Evolutionary conservation across 2,888 invertebrate genomes (phyloP).

Genomic region (Gastracanthus pulcherrimus): DNA sequence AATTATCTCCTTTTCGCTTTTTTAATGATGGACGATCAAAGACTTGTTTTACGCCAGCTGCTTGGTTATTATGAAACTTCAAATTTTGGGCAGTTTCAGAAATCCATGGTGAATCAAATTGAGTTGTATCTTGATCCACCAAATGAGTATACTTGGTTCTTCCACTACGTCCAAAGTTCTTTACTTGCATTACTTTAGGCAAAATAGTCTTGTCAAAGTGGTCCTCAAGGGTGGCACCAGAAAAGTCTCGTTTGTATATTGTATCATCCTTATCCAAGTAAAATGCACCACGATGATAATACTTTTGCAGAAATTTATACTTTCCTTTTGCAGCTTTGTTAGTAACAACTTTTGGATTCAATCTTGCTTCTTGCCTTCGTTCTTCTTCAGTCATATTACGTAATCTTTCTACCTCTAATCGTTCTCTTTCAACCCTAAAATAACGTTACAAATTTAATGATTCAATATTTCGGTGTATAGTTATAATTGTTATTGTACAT

Average conservation of each 20-base stretch:
- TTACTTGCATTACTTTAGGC: slow-evolving; percentile 99
- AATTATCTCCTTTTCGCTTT: slow-evolving; percentile 74
- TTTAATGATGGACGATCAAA: slow-evolving; percentile 92
- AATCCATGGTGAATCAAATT: slow-evolving; percentile 98
- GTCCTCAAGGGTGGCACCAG: slow-evolving; percentile 97
- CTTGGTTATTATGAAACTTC: slow-evolving; percentile 91
- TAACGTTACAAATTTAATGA: slow-evolving; percentile 23
- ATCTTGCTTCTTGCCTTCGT: slow-evolving; percentile 89
- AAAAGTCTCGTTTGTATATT: slow-evolving; percentile 94
- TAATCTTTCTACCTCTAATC: slow-evolving; percentile 92
- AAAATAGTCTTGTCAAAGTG: slow-evolving; percentile 99
- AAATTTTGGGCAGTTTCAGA: slow-evolving; percentile 92
- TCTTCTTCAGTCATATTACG: slow-evolving; percentile 98
- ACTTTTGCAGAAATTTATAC: slow-evolving; percentile 99
- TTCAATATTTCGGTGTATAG: slow-evolving; percentile 28
- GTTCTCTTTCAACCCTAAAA: slow-evolving; percentile 90
- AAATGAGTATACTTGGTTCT: slow-evolving; percentile 99
- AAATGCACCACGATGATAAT: slow-evolving; percentile 99
- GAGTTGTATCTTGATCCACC: slow-evolving; percentile 99
- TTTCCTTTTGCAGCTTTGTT: slow-evolving; percentile 98
- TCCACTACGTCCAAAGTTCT: slow-evolving; percentile 99
- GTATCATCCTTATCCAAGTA: slow-evolving; percentile 96
- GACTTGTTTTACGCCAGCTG: slow-evolving; percentile 95
- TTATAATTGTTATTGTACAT: background rate
- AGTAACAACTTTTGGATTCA: slow-evolving; percentile 94